These are phyloP conservation scores for Apamea sordens DNA, from an alignment of 2,888 invertebrate genomes.

Conservation along the genomic window DNA sequence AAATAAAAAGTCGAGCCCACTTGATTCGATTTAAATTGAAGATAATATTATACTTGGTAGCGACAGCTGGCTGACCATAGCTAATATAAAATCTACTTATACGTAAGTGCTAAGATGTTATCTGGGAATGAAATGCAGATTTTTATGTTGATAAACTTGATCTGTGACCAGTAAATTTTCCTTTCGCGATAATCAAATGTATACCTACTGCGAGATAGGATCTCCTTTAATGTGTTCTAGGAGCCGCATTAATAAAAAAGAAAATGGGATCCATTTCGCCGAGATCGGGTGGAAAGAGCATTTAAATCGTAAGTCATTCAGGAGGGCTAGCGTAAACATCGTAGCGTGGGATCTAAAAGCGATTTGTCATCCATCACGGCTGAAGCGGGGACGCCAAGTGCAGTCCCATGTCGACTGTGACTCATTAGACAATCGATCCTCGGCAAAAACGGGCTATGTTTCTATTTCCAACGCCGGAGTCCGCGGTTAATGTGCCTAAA, in stretches of 20 bases:
- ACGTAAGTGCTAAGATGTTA: conserved; percentile 55
- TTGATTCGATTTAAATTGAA: conserved; percentile 65
- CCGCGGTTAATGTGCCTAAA: conserved; percentile 59
- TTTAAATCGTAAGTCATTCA: conserved; percentile 79
- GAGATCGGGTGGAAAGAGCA: conserved; percentile 68
- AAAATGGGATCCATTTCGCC: conserved; percentile 65
- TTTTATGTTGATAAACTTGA: conserved; percentile 48
- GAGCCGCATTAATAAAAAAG: conserved; percentile 51
- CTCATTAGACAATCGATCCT: conserved; percentile 89
- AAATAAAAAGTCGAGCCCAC: conserved; percentile 56
- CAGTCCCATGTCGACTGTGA: conserved; percentile 86
- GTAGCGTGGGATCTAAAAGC: conserved; percentile 81
- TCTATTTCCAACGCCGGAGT: conserved; percentile 66
- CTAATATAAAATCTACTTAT: conserved; percentile 54
- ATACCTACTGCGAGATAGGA: conserved; percentile 40
- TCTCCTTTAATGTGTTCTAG: conserved; percentile 50
- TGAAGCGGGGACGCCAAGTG: conserved; percentile 83
- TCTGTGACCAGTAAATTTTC: conserved; percentile 42
- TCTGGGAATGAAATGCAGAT: conserved; percentile 60
- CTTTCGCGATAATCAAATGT: conserved; percentile 40
- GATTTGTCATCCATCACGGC: conserved; percentile 87
- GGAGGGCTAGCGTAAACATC: conserved; percentile 76
- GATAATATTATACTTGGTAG: conserved; percentile 56
- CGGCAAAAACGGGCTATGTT: conserved; percentile 67
- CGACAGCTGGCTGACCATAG: conserved; percentile 52